phyloP scores from a whole-genome alignment of 2,888 invertebrate species.

The Apodemia mormo region DNA sequence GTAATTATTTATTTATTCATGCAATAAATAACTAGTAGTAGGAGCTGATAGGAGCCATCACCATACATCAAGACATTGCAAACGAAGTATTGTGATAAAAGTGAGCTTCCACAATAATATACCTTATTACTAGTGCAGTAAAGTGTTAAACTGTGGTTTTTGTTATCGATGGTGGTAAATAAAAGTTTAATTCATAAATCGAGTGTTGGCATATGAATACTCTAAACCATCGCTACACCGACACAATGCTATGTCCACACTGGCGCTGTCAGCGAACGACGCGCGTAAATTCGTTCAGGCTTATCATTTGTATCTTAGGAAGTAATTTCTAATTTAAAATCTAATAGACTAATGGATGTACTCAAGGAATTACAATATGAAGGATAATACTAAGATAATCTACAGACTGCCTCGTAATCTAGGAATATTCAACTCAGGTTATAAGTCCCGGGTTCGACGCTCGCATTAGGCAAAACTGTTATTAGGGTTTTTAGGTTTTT shows the following conservation, averaged over 20 bases:
- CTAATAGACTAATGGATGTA: neutral
- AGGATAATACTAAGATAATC: too few species aligned
- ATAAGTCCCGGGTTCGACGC: too few species aligned
- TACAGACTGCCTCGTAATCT: too few species aligned
- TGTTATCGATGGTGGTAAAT: slow-evolving; percentile 29
- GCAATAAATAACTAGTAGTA: slow-evolving; percentile 62
- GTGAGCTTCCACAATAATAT: slow-evolving; percentile 26
- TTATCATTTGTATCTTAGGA: slow-evolving; percentile 57
- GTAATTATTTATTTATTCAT: slow-evolving; percentile 66
- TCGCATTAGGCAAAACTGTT: too few species aligned
- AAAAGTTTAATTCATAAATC: slow-evolving; percentile 59
- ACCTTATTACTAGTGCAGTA: slow-evolving; percentile 31
- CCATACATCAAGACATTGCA: slow-evolving; percentile 51
- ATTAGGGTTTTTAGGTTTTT: too few species aligned
- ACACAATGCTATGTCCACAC: slow-evolving; percentile 62
- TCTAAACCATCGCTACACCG: slow-evolving; percentile 34
- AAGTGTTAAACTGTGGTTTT: slow-evolving; percentile 25
- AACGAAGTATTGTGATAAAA: slow-evolving; percentile 22
- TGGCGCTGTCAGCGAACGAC: slow-evolving; percentile 40
- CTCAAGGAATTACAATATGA: too few species aligned
- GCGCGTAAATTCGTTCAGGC: slow-evolving; percentile 60
- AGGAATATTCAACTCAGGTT: too few species aligned
- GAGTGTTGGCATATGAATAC: slow-evolving; percentile 73
- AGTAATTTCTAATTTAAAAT: slow-evolving; percentile 12
- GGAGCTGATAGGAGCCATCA: slow-evolving; percentile 51